phyloP scores from a whole-genome alignment of 2,888 invertebrate genomes.

The Drosophila incognita region DNA sequence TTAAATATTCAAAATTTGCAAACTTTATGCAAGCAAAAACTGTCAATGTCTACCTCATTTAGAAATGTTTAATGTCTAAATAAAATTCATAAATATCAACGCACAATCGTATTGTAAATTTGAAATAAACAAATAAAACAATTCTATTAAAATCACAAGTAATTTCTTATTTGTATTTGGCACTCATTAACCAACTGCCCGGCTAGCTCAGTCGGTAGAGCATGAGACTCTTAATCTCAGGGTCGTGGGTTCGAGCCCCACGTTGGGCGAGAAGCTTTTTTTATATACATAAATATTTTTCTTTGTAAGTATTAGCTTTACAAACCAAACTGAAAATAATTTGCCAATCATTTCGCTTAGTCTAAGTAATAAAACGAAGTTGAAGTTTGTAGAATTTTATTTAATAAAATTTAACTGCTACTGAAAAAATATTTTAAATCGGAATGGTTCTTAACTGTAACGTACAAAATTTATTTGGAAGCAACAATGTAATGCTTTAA shows the following conservation, averaged over 20 bases:
- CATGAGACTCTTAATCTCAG: slow-evolving; percentile 81
- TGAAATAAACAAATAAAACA: background rate
- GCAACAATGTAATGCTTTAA: slow-evolving; percentile 24
- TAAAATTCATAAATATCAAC: background rate
- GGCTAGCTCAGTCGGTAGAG: slow-evolving; percentile 80
- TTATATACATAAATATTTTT: background rate
- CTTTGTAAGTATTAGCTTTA: background rate
- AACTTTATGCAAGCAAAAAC: background rate
- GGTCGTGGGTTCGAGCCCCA: slow-evolving; percentile 79
- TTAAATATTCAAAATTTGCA: background rate
- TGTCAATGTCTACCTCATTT: background rate
- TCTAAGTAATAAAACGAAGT: background rate
- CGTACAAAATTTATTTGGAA: slow-evolving; percentile 38
- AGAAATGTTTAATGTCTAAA: background rate
- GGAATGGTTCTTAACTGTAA: slow-evolving; percentile 48
- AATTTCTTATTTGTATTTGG: background rate
- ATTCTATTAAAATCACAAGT: background rate
- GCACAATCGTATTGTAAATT: background rate
- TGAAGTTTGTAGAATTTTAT: slow-evolving; percentile 55
- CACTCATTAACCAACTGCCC: slow-evolving; percentile 31
- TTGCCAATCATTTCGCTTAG: background rate
- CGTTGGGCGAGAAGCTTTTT: slow-evolving; percentile 62
- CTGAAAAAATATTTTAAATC: slow-evolving; percentile 61
- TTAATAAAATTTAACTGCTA: slow-evolving; percentile 72
- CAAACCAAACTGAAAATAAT: background rate